A percentile compares a stretch with the other conserved stretches of the same genome.
phyloP scores from a whole-genome alignment of 2,888 invertebrate species.

The Callyntrura sp. region DNA sequence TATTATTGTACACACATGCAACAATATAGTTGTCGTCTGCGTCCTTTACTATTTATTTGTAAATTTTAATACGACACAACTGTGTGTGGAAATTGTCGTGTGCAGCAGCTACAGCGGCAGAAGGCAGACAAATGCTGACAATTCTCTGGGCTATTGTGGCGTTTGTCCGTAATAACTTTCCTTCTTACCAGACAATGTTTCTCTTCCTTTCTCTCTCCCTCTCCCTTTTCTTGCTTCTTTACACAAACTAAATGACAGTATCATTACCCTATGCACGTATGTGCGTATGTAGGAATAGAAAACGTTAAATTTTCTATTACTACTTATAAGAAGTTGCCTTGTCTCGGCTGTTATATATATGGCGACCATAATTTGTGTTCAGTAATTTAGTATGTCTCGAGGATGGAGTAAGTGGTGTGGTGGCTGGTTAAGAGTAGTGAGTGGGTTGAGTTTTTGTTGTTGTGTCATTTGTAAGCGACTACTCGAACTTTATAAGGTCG shows the following conservation, averaged over 20 bases:
- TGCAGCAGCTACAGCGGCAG: slow-evolving; percentile 13
- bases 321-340: slow-evolving; percentile 28
- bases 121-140: slow-evolving; percentile 20
- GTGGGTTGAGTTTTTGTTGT: neutral
- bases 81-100: slow-evolving; percentile 11
- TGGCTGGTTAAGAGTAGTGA: no score
- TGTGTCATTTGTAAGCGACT: slow-evolving; percentile 48
- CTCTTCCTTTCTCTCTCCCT: slow-evolving; percentile 9
- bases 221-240: slow-evolving; percentile 29
- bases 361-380: no score
- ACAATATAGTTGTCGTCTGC: slow-evolving; percentile 10
- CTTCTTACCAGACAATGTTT: slow-evolving; percentile 4
- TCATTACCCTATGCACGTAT: neutral
- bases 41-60: slow-evolving; percentile 29
- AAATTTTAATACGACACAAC: slow-evolving; percentile 33
- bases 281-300: slow-evolving; percentile 2
- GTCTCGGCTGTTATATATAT: slow-evolving; percentile 40
- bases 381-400: no score
- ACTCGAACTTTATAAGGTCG: slow-evolving; percentile 29
- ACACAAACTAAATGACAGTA: slow-evolving; percentile 26
- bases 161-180: slow-evolving; percentile 30
- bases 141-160: slow-evolving; percentile 27
- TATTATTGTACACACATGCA: neutral
- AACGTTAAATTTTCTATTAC: slow-evolving; percentile 3
- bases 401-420: no score